These are phyloP conservation scores for Parazoanthus swiftii DNA, from an alignment of 92 coral and sea anemone species.

Conservation along the genomic window DNA sequence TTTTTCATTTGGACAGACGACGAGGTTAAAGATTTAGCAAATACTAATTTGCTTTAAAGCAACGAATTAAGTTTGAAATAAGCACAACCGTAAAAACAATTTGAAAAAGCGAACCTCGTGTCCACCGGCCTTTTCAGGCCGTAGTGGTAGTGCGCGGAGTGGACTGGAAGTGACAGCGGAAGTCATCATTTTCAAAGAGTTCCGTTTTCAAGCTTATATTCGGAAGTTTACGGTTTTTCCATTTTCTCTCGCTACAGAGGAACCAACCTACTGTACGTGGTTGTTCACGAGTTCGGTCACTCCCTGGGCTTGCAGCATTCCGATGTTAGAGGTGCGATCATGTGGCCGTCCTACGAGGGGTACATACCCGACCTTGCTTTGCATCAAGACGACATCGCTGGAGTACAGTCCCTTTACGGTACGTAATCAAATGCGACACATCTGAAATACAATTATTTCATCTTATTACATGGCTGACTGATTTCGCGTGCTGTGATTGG, in stretches of 20 bases:
- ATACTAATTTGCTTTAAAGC: too few relatives aligned
- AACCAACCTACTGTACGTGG: not conserved
- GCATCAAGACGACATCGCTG: not conserved
- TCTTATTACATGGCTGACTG: too few relatives aligned
- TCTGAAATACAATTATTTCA: not conserved
- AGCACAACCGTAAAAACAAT: too few relatives aligned
- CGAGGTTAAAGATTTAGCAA: too few relatives aligned
- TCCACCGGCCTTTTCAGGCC: too few relatives aligned
- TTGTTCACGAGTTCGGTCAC: not conserved
- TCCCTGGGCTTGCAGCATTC: not conserved
- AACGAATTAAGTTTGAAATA: too few relatives aligned
- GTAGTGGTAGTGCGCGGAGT: too few relatives aligned
- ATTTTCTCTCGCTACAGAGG: not conserved
- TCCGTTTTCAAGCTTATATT: not conserved
- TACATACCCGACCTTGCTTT: not conserved
- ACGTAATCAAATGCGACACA: too few relatives aligned
- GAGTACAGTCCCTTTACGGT: not conserved
- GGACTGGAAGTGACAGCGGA: too few relatives aligned
- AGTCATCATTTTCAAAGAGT: constrained; percentile 36
- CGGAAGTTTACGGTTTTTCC: not conserved
- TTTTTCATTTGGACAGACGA: too few relatives aligned
- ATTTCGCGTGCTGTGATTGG: too few relatives aligned
- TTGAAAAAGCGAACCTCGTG: too few relatives aligned
- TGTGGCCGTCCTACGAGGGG: not conserved
- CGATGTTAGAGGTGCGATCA: not conserved